phyloP scores from a whole-genome alignment of 2,797 vertebrate genomes.

The Urosaurus nigricauda region DNA sequence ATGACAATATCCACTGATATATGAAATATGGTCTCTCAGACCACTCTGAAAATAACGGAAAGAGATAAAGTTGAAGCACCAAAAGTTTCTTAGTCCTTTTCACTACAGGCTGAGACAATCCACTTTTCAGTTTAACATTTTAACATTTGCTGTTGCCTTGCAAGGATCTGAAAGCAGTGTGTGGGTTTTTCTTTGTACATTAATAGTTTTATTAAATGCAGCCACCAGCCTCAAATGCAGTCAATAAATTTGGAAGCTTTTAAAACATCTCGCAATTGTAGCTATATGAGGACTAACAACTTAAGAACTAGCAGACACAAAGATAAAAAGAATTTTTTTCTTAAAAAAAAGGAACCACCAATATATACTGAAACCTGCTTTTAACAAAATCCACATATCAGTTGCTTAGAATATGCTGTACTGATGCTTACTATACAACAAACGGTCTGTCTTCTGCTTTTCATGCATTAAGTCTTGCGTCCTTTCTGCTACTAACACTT shows the following conservation, averaged over 20 bases:
- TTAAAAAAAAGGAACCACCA: too few species aligned
- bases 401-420: not conserved
- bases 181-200: not conserved
- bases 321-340: too few species aligned
- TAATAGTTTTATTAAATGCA: too few species aligned
- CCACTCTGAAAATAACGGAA: not conserved
- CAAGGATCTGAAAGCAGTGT: not conserved
- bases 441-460: constrained; percentile 88
- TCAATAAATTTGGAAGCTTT: not conserved
- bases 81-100: not conserved
- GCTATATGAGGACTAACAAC: too few species aligned
- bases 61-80: not conserved
- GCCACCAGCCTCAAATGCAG: not conserved
- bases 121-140: not conserved
- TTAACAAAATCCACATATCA: not conserved
- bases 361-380: not conserved
- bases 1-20: not conserved
- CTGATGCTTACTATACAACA: constrained; percentile 85
- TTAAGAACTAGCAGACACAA: not conserved
- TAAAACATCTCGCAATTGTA: not conserved
- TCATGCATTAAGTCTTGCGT: constrained; percentile 89
- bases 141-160: not conserved
- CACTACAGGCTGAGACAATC: not conserved
- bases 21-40: not conserved
- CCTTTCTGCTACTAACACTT: constrained; percentile 87